These are phyloP conservation scores for Scartelaos histophorus DNA, from an alignment of 2,113 vertebrate species.

Conservation along the genomic window DNA sequence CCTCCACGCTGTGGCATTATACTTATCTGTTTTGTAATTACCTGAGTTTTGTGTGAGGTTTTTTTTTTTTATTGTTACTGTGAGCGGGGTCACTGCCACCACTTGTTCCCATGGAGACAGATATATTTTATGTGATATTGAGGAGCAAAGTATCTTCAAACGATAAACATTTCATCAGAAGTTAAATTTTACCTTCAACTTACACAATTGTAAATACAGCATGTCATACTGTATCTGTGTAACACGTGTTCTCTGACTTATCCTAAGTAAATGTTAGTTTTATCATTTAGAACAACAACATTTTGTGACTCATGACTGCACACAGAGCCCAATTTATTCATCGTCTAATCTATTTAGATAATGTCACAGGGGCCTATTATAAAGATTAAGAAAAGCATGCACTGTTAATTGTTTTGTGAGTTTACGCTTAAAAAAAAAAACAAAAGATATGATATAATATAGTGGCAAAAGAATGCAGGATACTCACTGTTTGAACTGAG, in stretches of 20 bases:
- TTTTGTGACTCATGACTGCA: conserved; percentile 3
- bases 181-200: not conserved
- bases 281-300: not conserved
- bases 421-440: not conserved
- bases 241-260: not conserved
- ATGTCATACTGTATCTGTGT: not conserved
- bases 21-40: no score
- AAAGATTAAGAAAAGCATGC: conserved; percentile 4
- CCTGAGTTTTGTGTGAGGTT: no score
- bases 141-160: no score
- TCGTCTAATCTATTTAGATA: not conserved
- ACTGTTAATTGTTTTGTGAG: not conserved
- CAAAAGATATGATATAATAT: not conserved
- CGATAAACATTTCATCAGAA: no score
- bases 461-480: not conserved
- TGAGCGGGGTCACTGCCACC: no score
- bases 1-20: no score
- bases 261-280: not conserved
- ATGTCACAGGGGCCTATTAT: not conserved
- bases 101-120: no score
- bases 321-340: not conserved
- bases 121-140: no score
- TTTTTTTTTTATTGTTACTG: no score
- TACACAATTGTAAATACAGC: not conserved
- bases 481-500: conserved; percentile 66